Percentiles rank a stretch among this genome's conserved stretches.
Evolutionary conservation across 2,888 invertebrate species (phyloP).

Genomic region (Xanthorhoe designata): DNA sequence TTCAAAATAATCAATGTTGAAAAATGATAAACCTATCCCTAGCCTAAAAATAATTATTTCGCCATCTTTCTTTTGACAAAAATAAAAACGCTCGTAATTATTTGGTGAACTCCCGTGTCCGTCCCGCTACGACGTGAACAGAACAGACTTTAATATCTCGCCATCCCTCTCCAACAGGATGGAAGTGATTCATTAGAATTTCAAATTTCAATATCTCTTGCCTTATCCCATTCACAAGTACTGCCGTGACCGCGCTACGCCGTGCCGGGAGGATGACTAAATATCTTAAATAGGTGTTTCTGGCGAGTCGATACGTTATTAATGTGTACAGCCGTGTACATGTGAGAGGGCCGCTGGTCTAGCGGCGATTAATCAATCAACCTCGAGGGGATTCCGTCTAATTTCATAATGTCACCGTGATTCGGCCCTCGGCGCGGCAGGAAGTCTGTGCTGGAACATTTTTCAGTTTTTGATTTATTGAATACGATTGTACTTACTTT

Average conservation of each 20-base stretch:
- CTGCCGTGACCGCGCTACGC: not conserved
- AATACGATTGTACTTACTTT: not conserved
- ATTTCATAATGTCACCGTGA: constrained; percentile 24
- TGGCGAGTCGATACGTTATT: too few relatives aligned
- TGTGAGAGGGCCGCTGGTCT: not conserved
- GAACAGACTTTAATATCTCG: constrained; percentile 7
- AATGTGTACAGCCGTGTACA: not conserved
- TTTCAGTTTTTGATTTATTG: not conserved
- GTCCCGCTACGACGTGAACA: not conserved
- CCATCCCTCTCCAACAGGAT: not conserved
- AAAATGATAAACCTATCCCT: too few relatives aligned
- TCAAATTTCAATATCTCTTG: constrained; percentile 18
- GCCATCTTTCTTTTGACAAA: too few relatives aligned
- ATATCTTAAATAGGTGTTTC: too few relatives aligned
- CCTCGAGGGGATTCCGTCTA: constrained; percentile 14
- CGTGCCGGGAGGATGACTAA: too few relatives aligned
- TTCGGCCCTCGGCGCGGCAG: constrained; percentile 7
- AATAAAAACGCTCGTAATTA: too few relatives aligned
- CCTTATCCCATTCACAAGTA: not conserved
- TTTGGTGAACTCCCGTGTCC: not conserved
- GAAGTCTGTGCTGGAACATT: constrained; percentile 3
- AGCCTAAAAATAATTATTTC: too few relatives aligned
- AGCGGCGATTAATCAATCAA: constrained; percentile 21
- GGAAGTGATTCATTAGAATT: constrained; percentile 22
- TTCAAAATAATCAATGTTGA: too few relatives aligned